phyloP scores from a whole-genome alignment of 2,113 vertebrate genomes.

The Thomomys bottae region DNA sequence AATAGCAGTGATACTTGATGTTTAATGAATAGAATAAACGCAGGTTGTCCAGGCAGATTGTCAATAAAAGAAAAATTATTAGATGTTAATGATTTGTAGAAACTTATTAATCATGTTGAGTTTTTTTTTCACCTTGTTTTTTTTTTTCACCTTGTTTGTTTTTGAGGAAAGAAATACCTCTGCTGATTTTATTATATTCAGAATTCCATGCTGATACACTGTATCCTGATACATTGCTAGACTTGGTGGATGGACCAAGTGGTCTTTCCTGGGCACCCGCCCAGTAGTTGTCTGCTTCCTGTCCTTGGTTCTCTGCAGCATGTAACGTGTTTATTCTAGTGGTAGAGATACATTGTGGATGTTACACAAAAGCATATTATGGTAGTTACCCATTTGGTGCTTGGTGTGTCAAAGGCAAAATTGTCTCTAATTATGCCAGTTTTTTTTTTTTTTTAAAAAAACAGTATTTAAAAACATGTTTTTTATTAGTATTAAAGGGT shows the following conservation, averaged over 20 bases:
- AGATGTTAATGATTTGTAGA: not conserved
- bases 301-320: not conserved
- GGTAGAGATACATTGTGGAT: not conserved
- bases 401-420: not conserved
- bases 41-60: not conserved
- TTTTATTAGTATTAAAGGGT: not conserved
- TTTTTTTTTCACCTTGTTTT: not conserved
- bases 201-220: not conserved
- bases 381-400: not conserved
- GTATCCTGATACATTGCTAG: not conserved
- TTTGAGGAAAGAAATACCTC: not conserved
- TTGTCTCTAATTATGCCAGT: not conserved
- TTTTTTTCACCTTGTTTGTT: not conserved
- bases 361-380: not conserved
- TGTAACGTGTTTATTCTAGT: not conserved
- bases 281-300: not conserved
- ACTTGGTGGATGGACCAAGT: not conserved
- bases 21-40: not conserved
- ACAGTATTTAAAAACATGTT: not conserved
- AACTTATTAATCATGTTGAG: not conserved
- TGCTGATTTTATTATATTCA: not conserved
- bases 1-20: not conserved
- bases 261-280: not conserved
- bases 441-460: constrained; percentile 7
- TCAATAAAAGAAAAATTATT: not conserved